Conservation (phyloP, 2,888 invertebrate species). For the Drosophila suboccidentalis region DNA sequence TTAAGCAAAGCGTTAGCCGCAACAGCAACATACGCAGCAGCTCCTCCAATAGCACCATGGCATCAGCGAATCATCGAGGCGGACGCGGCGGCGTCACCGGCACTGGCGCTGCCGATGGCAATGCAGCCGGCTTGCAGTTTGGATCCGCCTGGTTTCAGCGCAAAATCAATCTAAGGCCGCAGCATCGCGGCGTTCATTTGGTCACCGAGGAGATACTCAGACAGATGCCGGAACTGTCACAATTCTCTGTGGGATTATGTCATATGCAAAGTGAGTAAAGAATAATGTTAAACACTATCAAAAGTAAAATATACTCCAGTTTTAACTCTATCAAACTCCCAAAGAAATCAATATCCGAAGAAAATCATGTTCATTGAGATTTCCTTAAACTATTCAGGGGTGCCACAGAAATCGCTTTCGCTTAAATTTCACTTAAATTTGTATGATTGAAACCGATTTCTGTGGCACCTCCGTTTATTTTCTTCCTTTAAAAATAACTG, state of each 20-base stretch:
- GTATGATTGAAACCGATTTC: too few species aligned
- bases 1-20: conserved; percentile 84
- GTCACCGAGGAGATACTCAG: conserved; percentile 98
- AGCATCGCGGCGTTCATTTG: conserved; percentile 98
- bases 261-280: conserved; percentile 97
- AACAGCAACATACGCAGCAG: conserved; percentile 86
- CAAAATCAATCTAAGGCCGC: conserved; percentile 97
- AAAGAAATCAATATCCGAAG: not conserved
- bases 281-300: not conserved
- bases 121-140: conserved; percentile 93
- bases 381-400: too few species aligned
- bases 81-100: conserved; percentile 79
- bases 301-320: not conserved
- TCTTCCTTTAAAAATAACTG: too few species aligned
- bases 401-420: too few species aligned
- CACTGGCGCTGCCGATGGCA: conserved; percentile 74
- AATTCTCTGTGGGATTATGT: conserved; percentile 97
- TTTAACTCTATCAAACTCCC: not conserved
- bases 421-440: too few species aligned
- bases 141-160: conserved; percentile 99
- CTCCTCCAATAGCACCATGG: conserved; percentile 86
- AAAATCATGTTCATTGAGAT: too few species aligned
- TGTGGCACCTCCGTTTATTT: too few species aligned
- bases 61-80: conserved; percentile 86
- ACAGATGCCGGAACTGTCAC: conserved; percentile 97